Percentiles rank a stretch among this genome's conserved stretches.
Conservation (phyloP, 1,140 invertebrate species). For the Magallana angulata region DNA sequence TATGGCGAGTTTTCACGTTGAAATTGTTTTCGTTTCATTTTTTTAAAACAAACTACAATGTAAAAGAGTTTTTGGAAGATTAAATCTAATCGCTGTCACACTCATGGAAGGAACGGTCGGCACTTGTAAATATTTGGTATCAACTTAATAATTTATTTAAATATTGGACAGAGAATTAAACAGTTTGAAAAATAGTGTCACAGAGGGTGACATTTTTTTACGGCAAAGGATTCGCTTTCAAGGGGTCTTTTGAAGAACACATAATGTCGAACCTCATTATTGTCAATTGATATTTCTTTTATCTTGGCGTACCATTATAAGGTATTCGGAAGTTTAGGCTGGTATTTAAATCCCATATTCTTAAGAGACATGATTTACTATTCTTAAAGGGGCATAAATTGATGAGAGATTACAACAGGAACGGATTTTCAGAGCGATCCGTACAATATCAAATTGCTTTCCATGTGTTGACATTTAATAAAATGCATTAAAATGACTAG, state of each 20-base stretch:
- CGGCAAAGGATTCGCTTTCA: not conserved
- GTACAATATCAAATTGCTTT: too few species aligned
- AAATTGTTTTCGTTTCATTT: slow-evolving; percentile 3
- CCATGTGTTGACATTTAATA: too few species aligned
- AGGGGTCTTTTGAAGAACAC: not conserved
- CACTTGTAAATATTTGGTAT: slow-evolving; percentile 11
- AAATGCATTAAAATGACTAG: too few species aligned
- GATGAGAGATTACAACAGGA: too few species aligned
- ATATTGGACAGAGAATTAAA: not conserved
- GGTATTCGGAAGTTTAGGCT: not conserved
- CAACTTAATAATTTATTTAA: slow-evolving; percentile 21
- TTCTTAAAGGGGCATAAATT: too few species aligned
- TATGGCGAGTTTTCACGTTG: not conserved
- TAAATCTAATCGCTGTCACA: slow-evolving; percentile 20
- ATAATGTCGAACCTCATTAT: slow-evolving; percentile 7
- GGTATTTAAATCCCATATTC: slow-evolving; percentile 6
- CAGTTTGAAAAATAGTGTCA: not conserved
- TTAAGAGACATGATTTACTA: slow-evolving; percentile 8
- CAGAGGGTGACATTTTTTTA: not conserved
- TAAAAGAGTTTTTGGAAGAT: not conserved
- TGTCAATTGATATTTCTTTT: slow-evolving; percentile 25
- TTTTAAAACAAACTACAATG: not conserved
- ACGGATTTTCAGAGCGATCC: too few species aligned
- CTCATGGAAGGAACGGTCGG: not conserved
- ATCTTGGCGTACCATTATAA: not conserved